A percentile compares a stretch with the other conserved stretches of the same genome.
Conservation (phyloP, 92 coral and sea anemone genomes). For the Heliopora coerulea region DNA sequence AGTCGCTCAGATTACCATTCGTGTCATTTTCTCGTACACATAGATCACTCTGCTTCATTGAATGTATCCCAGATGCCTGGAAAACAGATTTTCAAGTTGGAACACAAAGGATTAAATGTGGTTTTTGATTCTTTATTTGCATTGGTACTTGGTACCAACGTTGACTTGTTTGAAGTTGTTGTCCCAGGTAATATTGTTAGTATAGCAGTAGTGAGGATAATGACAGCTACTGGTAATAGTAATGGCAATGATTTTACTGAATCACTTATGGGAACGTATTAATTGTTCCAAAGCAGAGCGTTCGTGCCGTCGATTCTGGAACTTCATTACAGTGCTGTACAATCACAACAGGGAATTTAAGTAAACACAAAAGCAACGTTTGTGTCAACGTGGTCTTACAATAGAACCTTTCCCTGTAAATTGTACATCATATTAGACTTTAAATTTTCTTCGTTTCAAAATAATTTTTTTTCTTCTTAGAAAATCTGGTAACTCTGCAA, state of each 20-base stretch:
- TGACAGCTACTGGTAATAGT: too few species aligned
- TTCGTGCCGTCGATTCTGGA: too few species aligned
- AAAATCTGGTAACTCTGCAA: not conserved
- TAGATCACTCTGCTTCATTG: slow-evolving; percentile 15
- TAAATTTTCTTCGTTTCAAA: not conserved
- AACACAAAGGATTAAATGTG: not conserved
- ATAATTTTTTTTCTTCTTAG: not conserved
- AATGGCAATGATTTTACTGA: too few species aligned
- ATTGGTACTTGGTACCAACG: not conserved
- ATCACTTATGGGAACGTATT: too few species aligned
- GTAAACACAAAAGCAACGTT: too few species aligned
- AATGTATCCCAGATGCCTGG: not conserved
- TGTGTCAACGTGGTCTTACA: too few species aligned
- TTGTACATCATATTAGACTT: too few species aligned
- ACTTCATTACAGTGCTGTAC: too few species aligned
- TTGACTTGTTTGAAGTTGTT: not conserved
- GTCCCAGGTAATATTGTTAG: not conserved
- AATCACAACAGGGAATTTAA: too few species aligned
- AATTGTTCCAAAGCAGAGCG: too few species aligned
- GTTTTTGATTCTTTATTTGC: not conserved
- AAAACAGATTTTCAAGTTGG: not conserved
- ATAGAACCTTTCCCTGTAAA: too few species aligned
- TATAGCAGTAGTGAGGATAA: not conserved
- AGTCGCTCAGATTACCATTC: too few species aligned
- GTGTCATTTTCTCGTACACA: not conserved